Percentiles rank a stretch among this genome's conserved stretches.
Conservation (phyloP, 2,797 vertebrate genomes). For the Gallinago stenura region DNA sequence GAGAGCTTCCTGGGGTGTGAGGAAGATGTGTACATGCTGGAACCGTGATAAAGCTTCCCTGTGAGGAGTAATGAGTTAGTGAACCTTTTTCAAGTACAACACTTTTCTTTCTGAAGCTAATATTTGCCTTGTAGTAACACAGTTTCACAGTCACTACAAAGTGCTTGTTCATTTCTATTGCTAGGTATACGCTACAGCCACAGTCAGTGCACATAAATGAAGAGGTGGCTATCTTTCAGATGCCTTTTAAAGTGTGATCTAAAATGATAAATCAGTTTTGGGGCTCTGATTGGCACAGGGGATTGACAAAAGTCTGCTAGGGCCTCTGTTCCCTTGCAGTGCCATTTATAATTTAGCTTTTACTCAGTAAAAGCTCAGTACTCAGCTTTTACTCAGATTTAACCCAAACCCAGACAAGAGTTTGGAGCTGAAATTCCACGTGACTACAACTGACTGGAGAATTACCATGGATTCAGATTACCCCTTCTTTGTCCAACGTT, state of each 20-base stretch:
- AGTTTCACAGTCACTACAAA: conserved; percentile 29
- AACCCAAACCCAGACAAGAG: neutral
- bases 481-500: neutral
- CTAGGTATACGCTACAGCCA: neutral
- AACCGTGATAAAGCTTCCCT: neutral
- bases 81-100: conserved; percentile 49
- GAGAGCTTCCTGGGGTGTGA: conserved; percentile 24
- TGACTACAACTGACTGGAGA: neutral
- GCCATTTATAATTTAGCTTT: neutral
- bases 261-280: neutral
- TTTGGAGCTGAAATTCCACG: neutral
- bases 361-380: neutral
- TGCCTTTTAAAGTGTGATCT: neutral
- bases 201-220: neutral
- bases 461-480: neutral
- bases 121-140: conserved; percentile 37
- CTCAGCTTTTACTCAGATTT: neutral
- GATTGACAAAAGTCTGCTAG: neutral
- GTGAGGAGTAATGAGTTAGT: neutral
- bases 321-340: neutral
- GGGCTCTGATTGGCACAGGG: neutral
- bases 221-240: neutral
- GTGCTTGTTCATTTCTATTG: neutral
- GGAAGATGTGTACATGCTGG: neutral
- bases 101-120: conserved; percentile 37